Conservation (phyloP, 2,888 invertebrate genomes). For the Lumbricus terrestris region DNA sequence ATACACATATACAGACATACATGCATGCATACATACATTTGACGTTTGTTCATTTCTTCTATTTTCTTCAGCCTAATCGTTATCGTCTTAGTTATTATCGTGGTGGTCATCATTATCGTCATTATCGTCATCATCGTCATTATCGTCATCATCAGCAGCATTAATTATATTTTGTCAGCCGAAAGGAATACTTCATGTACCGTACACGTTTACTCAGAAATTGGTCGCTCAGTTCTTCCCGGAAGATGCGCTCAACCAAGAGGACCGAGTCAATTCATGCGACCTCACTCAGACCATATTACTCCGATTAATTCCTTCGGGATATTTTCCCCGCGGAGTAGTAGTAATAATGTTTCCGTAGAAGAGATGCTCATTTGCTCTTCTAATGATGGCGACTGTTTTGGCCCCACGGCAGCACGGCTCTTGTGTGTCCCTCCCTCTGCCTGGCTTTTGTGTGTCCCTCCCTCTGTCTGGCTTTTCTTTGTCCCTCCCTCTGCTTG, state of each 20-base stretch:
- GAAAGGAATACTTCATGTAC: not conserved
- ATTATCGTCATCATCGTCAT: not conserved
- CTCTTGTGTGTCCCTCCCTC: no score
- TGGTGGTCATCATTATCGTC: not conserved
- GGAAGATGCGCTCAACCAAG: not conserved
- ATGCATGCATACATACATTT: no score
- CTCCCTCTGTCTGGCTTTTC: no score
- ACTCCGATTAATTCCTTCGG: not conserved
- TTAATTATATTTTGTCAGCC: not conserved
- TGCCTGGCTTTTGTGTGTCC: no score
- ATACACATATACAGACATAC: no score
- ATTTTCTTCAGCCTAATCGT: constrained; percentile 13
- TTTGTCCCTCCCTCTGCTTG: no score
- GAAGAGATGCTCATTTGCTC: not conserved
- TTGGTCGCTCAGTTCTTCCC: not conserved
- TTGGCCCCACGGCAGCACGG: not conserved
- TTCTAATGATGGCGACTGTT: not conserved
- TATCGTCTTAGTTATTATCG: not conserved
- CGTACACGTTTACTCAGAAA: not conserved
- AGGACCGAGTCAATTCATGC: not conserved
- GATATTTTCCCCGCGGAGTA: not conserved
- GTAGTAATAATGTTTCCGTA: not conserved
- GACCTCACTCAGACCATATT: not conserved
- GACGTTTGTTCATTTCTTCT: no score
- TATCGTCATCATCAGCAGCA: not conserved